phyloP scores from a whole-genome alignment of 2,797 vertebrate genomes.

The Caiman crocodilus region DNA sequence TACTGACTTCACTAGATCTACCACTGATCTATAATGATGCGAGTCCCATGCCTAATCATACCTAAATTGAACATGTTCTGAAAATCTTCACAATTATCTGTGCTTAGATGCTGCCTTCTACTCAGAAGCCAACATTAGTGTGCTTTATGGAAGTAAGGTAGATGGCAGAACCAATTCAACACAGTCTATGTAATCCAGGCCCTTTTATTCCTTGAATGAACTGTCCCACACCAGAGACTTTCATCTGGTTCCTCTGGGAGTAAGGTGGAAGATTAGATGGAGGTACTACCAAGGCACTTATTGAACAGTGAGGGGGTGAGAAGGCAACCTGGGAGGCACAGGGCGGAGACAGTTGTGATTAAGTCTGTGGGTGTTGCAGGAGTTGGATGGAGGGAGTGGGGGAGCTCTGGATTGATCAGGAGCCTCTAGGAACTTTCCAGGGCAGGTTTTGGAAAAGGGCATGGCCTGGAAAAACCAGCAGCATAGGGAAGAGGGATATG shows the following conservation, averaged over 20 bases:
- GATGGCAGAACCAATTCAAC: not conserved
- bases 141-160: not conserved
- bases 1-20: not conserved
- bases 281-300: constrained; percentile 6
- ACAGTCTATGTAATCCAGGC: not conserved
- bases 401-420: not conserved
- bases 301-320: constrained; percentile 17
- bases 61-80: not conserved
- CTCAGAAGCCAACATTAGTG: not conserved
- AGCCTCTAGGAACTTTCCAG: not conserved
- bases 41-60: not conserved
- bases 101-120: not conserved
- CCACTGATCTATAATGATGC: not conserved
- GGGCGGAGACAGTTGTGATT: constrained; percentile 3
- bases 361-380: not conserved
- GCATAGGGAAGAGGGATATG: not conserved
- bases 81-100: not conserved
- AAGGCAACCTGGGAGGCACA: not conserved
- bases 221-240: not conserved
- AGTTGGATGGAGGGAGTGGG: constrained; percentile 1
- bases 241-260: not conserved
- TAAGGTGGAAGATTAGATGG: constrained; percentile 4
- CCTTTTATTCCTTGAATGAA: not conserved
- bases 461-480: constrained; percentile 3
- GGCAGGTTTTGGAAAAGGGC: not conserved